Percentiles rank a stretch among this genome's conserved stretches.
Evolutionary conservation across 2,888 invertebrate species (phyloP).

Genomic region (Epinotia brunnichana): DNA sequence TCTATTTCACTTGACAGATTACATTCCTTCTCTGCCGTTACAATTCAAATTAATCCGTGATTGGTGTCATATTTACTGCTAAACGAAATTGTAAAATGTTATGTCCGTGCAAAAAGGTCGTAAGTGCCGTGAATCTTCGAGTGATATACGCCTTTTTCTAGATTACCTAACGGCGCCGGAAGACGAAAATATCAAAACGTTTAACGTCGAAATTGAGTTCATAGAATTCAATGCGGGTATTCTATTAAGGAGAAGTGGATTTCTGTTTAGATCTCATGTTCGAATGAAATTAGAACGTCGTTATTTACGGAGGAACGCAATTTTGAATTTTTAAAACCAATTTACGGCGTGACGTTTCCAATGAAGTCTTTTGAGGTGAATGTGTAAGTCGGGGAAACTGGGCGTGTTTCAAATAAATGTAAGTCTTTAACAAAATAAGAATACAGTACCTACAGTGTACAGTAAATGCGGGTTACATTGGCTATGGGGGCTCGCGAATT

Average conservation of each 20-base stretch:
- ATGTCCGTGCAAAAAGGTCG: neutral
- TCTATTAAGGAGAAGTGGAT: conserved; percentile 24
- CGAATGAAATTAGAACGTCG: conserved; percentile 17
- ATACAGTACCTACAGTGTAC: too few relatives aligned
- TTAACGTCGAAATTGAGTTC: conserved; percentile 28
- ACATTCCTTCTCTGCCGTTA: neutral
- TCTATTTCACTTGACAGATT: conserved; percentile 25
- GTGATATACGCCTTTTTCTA: neutral
- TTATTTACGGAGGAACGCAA: conserved; percentile 18
- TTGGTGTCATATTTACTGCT: conserved; percentile 37
- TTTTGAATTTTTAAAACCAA: conserved; percentile 26
- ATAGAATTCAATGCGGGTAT: conserved; percentile 23
- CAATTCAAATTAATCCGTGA: conserved; percentile 37
- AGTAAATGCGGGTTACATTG: too few relatives aligned
- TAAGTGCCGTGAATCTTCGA: neutral
- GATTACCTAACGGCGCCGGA: neutral
- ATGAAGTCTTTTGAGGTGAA: neutral
- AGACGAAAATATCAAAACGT: conserved; percentile 34
- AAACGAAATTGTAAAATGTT: conserved; percentile 17
- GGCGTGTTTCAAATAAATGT: too few relatives aligned
- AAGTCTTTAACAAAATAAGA: too few relatives aligned
- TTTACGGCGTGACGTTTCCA: conserved; percentile 13
- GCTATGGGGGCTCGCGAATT: too few relatives aligned
- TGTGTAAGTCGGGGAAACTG: neutral
- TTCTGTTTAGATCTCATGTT: conserved; percentile 24